Conservation (phyloP, 2,797 vertebrate species). For the Eurystomus glaucurus region DNA sequence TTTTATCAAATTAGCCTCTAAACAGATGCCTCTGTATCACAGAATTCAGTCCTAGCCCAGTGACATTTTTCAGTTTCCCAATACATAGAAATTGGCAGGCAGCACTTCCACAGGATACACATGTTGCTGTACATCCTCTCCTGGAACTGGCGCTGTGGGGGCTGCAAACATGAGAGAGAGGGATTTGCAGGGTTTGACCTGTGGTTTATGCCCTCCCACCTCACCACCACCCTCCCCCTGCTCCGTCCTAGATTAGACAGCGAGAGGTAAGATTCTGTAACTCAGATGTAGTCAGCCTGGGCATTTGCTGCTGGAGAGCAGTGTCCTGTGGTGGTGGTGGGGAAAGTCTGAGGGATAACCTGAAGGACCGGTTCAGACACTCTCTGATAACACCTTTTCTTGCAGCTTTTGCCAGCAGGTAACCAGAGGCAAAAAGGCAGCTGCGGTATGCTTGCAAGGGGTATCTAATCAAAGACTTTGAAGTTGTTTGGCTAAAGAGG, state of each 20-base stretch:
- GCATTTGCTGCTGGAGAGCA: not conserved
- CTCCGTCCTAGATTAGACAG: not conserved
- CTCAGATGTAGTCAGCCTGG: not conserved
- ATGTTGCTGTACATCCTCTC: not conserved
- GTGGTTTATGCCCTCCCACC: not conserved
- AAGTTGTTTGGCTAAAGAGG: constrained; percentile 65
- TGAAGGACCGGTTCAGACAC: not conserved
- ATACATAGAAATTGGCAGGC: not conserved
- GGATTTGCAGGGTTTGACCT: not conserved
- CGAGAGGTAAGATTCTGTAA: not conserved
- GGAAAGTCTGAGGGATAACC: not conserved
- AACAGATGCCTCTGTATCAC: accelerated
- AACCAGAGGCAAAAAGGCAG: not conserved
- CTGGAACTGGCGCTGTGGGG: accelerated
- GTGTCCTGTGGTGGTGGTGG: not conserved
- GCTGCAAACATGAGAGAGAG: not conserved
- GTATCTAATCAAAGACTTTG: constrained; percentile 62
- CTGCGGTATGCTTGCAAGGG: not conserved
- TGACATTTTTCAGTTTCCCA: not conserved
- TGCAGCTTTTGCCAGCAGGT: constrained; percentile 48
- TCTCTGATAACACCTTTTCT: not conserved
- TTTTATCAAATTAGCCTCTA: not conserved
- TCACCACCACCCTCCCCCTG: accelerated
- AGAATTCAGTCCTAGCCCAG: not conserved
- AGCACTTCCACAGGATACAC: accelerated